Evolutionary conservation across 2,888 invertebrate species (phyloP).

Genomic region (Cosmia pyralina): DNA sequence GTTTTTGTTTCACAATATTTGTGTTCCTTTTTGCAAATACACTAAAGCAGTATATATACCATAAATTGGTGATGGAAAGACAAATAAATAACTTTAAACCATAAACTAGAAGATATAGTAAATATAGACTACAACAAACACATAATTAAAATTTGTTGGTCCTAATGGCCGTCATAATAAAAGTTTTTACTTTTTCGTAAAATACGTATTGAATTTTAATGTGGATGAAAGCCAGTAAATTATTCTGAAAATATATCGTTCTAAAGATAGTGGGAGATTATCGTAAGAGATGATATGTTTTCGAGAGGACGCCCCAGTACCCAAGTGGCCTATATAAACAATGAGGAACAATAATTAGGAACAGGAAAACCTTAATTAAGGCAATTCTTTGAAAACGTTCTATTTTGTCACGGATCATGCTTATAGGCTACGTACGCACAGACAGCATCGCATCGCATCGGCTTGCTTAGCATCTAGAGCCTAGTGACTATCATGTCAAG

Average conservation of each 20-base stretch:
- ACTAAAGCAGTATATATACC: neutral
- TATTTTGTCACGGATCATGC: neutral
- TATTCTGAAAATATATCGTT: conserved; percentile 66
- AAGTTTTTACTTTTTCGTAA: conserved; percentile 2
- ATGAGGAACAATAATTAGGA: conserved; percentile 16
- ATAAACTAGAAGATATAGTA: conserved; percentile 35
- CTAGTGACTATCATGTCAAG: no score
- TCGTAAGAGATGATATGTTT: conserved; percentile 59
- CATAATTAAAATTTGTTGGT: no score
- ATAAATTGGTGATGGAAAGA: conserved; percentile 19
- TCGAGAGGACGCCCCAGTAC: conserved; percentile 55
- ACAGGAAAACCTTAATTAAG: conserved; percentile 52
- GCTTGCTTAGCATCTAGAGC: no score
- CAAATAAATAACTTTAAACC: conserved; percentile 11
- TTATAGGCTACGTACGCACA: no score
- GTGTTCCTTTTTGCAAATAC: conserved; percentile 8
- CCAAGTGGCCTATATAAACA: conserved; percentile 67
- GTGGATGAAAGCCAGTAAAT: conserved; percentile 46
- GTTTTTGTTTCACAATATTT: neutral
- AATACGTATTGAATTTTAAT: conserved; percentile 19
- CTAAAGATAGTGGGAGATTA: conserved; percentile 48
- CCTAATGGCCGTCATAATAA: no score
- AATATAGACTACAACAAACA: conserved; percentile 35
- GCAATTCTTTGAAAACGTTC: conserved; percentile 19
- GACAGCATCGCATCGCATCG: no score